Percentiles rank a stretch among this genome's conserved stretches.
Evolutionary conservation across 2,113 vertebrate genomes (phyloP).

Genomic region (Hippocampus zosterae): DNA sequence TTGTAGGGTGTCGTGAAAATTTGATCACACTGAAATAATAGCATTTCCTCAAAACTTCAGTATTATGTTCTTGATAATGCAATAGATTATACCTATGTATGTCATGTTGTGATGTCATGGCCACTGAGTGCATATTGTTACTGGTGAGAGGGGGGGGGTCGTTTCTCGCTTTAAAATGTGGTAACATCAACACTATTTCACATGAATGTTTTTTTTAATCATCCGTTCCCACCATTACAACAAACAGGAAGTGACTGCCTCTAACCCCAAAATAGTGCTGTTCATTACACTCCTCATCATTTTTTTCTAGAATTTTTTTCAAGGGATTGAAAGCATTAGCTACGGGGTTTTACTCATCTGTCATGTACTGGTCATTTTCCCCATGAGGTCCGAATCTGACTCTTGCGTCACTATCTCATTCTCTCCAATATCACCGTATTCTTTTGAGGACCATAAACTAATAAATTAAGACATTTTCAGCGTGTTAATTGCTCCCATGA

Average conservation of each 20-base stretch:
- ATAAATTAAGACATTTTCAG: neutral
- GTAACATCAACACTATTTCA: neutral
- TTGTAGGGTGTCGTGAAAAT: too few relatives aligned
- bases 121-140: neutral
- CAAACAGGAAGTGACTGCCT: constrained; percentile 4
- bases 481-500: constrained; percentile 11
- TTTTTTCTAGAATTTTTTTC: neutral
- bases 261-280: neutral
- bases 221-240: neutral
- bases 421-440: neutral
- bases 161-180: neutral
- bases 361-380: neutral
- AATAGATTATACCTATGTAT: too few relatives aligned
- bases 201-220: neutral
- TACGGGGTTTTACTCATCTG: neutral
- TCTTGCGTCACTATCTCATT: neutral
- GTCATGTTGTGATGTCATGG: too few relatives aligned
- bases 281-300: neutral
- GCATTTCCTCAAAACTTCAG: too few relatives aligned
- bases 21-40: too few relatives aligned
- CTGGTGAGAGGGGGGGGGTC: neutral
- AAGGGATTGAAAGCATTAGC: neutral
- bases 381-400: neutral
- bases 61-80: too few relatives aligned
- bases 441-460: neutral